Conservation (phyloP, 2,888 invertebrate genomes). For the Malthinus flaveolus region DNA sequence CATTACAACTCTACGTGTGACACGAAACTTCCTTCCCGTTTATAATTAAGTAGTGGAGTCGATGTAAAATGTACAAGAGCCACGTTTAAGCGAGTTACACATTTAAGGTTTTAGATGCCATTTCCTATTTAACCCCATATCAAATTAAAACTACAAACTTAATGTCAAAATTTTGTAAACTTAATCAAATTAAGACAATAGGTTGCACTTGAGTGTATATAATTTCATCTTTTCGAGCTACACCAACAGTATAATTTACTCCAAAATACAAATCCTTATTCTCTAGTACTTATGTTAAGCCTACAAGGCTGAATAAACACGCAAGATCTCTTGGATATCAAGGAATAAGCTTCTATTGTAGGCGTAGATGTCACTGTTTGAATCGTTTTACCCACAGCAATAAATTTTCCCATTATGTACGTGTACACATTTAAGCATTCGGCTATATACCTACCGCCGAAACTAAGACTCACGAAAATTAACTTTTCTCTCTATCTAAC, state of each 20-base stretch:
- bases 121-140: too few relatives aligned
- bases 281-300: slow-evolving; percentile 31
- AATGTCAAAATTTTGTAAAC: too few relatives aligned
- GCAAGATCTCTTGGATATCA: slow-evolving; percentile 30
- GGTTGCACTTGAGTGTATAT: slow-evolving; percentile 3
- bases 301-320: slow-evolving; percentile 32
- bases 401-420: slow-evolving; percentile 27
- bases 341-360: slow-evolving; percentile 30
- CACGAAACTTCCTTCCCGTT: too few relatives aligned
- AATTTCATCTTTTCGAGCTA: slow-evolving; percentile 14
- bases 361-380: slow-evolving; percentile 27
- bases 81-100: too few relatives aligned
- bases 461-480: slow-evolving; percentile 18
- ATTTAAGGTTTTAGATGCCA: too few relatives aligned
- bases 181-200: too few relatives aligned
- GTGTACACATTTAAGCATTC: slow-evolving; percentile 1
- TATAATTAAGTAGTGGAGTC: too few relatives aligned
- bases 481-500: slow-evolving; percentile 23
- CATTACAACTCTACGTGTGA: too few relatives aligned
- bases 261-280: slow-evolving; percentile 28
- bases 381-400: slow-evolving; percentile 27
- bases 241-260: slow-evolving; percentile 20
- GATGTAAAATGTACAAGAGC: too few relatives aligned
- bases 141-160: too few relatives aligned
- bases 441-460: slow-evolving; percentile 7